Evolutionary conservation across 1,140 invertebrate species (phyloP).

Genomic region (Lutraria rhynchaena): DNA sequence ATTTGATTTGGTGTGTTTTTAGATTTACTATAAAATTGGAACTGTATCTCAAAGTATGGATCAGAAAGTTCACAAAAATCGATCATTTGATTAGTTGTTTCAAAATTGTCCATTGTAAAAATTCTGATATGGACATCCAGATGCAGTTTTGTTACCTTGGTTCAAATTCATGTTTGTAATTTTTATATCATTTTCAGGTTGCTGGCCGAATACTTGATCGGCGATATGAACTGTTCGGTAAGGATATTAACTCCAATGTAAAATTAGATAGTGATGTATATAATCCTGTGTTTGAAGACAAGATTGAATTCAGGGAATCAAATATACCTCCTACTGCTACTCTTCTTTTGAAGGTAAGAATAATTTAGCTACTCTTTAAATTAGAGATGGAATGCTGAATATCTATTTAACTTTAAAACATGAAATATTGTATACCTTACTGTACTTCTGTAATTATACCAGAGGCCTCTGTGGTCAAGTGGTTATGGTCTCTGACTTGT

Average conservation of each 20-base stretch:
- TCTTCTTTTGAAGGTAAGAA: constrained; percentile 79
- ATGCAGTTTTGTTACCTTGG: background rate
- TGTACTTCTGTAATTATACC: too few relatives aligned
- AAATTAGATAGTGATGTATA: constrained; percentile 80
- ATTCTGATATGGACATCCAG: background rate
- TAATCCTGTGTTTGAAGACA: constrained; percentile 80
- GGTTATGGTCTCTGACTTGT: too few relatives aligned
- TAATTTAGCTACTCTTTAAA: too few relatives aligned
- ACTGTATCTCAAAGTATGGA: too few relatives aligned
- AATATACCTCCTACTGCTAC: constrained; percentile 78
- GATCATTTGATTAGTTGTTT: background rate
- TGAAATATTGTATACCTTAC: too few relatives aligned
- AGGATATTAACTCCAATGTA: constrained; percentile 76
- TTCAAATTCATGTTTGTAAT: background rate
- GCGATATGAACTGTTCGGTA: constrained; percentile 75
- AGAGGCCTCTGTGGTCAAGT: too few relatives aligned
- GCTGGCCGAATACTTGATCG: constrained; percentile 79
- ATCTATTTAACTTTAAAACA: too few relatives aligned
- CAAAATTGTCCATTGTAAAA: background rate
- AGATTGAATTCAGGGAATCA: constrained; percentile 77
- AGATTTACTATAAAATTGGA: too few relatives aligned
- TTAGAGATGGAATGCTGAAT: too few relatives aligned
- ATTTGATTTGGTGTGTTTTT: too few relatives aligned
- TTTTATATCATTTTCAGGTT: constrained; percentile 70
- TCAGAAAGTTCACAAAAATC: too few relatives aligned